Evolutionary conservation across 1,140 invertebrate genomes (phyloP).

Genomic region (Trichonephila inaurata): DNA sequence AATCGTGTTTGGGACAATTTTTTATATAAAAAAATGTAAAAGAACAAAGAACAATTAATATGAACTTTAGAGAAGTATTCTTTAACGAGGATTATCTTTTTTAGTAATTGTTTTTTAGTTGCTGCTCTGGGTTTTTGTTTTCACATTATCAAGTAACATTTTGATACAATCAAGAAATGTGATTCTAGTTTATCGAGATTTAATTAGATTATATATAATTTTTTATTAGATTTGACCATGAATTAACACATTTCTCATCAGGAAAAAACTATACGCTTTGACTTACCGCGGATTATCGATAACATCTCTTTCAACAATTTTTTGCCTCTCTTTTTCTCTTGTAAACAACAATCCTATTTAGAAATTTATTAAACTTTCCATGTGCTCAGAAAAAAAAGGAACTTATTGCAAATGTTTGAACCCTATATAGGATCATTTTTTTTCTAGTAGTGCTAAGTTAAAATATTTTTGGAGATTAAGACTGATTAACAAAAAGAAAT

Average conservation of each 20-base stretch:
- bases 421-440: too few relatives aligned
- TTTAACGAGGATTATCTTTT: neutral
- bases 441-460: too few relatives aligned
- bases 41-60: slow-evolving; percentile 44
- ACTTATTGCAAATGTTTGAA: too few relatives aligned
- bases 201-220: neutral
- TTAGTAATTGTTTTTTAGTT: neutral
- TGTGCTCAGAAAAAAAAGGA: too few relatives aligned
- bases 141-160: slow-evolving; percentile 19
- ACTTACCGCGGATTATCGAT: neutral
- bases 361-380: too few relatives aligned
- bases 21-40: neutral
- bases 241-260: slow-evolving; percentile 1
- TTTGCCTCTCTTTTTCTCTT: too few relatives aligned
- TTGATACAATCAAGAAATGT: neutral
- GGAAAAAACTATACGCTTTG: neutral
- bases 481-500: too few relatives aligned
- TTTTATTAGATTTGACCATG: neutral
- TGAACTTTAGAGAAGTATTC: neutral
- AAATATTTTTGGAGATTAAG: too few relatives aligned
- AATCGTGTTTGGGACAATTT: neutral
- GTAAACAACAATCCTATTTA: too few relatives aligned
- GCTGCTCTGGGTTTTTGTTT: neutral
- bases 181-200: neutral
- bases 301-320: too few relatives aligned